phyloP scores from a whole-genome alignment of 2,888 invertebrate genomes.

The Pseudoips prasinana region DNA sequence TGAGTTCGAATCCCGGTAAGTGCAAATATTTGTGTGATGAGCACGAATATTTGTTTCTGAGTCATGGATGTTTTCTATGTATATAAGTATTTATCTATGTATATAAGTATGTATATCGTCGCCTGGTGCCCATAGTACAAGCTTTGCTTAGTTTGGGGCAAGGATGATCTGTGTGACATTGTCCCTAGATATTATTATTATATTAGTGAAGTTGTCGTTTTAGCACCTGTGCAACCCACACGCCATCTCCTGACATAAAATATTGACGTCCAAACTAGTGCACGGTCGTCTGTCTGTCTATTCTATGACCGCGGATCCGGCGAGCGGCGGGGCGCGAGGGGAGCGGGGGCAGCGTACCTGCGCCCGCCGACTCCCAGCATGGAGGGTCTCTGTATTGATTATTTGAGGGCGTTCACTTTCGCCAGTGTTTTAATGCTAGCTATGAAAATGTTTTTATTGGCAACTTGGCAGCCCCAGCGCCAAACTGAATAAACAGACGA shows the following conservation, averaged over 20 bases:
- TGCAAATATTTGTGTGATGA: no score
- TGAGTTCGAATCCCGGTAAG: no score
- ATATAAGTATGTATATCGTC: no score
- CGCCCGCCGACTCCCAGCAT: conserved; percentile 55
- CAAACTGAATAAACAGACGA: conserved; percentile 58
- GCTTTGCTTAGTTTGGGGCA: no score
- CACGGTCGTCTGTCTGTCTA: conserved; percentile 43
- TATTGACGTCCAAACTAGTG: conserved; percentile 35
- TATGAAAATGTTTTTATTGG: conserved; percentile 79
- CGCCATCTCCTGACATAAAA: conserved; percentile 28
- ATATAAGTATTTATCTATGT: no score
- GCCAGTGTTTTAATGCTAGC: conserved; percentile 78
- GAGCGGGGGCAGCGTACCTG: conserved; percentile 60
- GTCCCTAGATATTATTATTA: no score
- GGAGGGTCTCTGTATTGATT: conserved; percentile 52
- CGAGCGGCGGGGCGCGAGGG: conserved; percentile 36
- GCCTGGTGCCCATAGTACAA: no score
- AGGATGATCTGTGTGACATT: no score
- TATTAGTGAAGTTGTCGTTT: conserved; percentile 15
- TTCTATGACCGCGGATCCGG: conserved; percentile 49
- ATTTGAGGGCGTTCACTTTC: conserved; percentile 74
- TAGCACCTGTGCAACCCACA: conserved; percentile 26
- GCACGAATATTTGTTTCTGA: no score
- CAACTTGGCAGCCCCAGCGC: conserved; percentile 55
- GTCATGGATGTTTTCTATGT: no score